Conservation (phyloP, 30 jellyfish, hydroid and myxozoan species). For the Chrysaora quinquecirrha region DNA sequence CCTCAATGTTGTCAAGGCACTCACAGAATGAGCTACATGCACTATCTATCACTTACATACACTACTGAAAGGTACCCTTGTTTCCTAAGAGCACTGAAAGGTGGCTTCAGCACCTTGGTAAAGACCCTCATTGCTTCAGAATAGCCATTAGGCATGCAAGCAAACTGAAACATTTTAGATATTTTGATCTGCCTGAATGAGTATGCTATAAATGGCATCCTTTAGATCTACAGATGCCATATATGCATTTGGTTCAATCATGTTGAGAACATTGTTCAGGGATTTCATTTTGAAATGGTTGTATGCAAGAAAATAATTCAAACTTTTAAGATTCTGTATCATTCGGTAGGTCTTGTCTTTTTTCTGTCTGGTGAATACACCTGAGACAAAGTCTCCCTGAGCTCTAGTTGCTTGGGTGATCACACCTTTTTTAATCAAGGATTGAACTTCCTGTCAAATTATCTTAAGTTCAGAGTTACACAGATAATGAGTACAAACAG, state of each 20-base stretch:
- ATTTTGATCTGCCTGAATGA: background rate
- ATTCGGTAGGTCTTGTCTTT: conserved; percentile 39
- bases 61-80: background rate
- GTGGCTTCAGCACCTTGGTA: conserved; percentile 12
- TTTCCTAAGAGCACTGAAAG: background rate
- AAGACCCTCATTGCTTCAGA: background rate
- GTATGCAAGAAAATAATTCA: conserved; percentile 1
- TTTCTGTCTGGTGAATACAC: conserved; percentile 20
- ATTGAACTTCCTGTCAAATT: background rate
- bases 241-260: conserved; percentile 19
- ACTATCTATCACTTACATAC: conserved; percentile 8
- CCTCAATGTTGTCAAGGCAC: conserved; percentile 5
- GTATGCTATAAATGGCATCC: conserved; percentile 6
- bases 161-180: conserved; percentile 28
- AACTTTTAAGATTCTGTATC: conserved; percentile 22
- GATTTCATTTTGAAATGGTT: conserved; percentile 43
- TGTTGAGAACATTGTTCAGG: conserved; percentile 7
- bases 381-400: conserved; percentile 1
- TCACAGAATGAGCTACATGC: background rate
- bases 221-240: conserved; percentile 39
- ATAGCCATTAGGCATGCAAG: conserved; percentile 35
- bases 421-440: conserved; percentile 22
- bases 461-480: background rate
- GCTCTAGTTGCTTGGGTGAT: conserved; percentile 20
- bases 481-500: background rate